Conservation (phyloP, 1,140 invertebrate species). For the Bombus affinis region DNA sequence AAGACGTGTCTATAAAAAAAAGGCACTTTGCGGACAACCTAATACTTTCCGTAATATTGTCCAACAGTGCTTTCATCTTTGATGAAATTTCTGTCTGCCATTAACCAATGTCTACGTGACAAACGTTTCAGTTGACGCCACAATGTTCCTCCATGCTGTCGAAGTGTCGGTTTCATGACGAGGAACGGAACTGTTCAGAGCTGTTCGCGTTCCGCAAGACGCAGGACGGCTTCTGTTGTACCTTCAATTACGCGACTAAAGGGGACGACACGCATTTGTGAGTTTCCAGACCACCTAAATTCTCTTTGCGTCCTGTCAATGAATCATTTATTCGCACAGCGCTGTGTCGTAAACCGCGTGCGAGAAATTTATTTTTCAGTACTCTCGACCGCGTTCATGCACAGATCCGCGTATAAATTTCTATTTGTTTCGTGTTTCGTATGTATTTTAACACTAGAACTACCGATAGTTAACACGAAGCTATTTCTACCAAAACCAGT, state of each 20-base stretch:
- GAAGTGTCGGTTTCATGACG: slow-evolving; percentile 80
- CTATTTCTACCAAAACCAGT: too few relatives aligned
- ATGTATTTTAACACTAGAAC: too few relatives aligned
- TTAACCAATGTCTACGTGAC: background rate
- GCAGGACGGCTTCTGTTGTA: slow-evolving; percentile 84
- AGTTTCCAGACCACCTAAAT: slow-evolving; percentile 11
- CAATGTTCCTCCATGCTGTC: slow-evolving; percentile 81
- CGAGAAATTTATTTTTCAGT: too few relatives aligned
- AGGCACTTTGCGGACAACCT: too few relatives aligned
- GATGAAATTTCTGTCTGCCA: too few relatives aligned
- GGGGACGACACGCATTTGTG: slow-evolving; percentile 65
- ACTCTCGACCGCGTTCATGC: background rate
- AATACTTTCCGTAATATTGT: too few relatives aligned
- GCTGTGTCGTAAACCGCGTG: too few relatives aligned
- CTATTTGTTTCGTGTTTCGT: background rate
- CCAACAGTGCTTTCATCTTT: too few relatives aligned
- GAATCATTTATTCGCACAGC: background rate
- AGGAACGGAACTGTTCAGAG: slow-evolving; percentile 75
- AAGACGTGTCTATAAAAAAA: too few relatives aligned
- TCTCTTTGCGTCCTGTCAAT: background rate
- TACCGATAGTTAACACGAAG: too few relatives aligned
- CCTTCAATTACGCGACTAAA: slow-evolving; percentile 82
- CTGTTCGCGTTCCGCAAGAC: slow-evolving; percentile 82
- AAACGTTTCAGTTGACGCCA: slow-evolving; percentile 80
- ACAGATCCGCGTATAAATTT: background rate